Evolutionary conservation across 2,113 vertebrate species (phyloP), one percentile per base, ranked within the genome.

Genomic region (Amphilophus citrinellus): DNA sequence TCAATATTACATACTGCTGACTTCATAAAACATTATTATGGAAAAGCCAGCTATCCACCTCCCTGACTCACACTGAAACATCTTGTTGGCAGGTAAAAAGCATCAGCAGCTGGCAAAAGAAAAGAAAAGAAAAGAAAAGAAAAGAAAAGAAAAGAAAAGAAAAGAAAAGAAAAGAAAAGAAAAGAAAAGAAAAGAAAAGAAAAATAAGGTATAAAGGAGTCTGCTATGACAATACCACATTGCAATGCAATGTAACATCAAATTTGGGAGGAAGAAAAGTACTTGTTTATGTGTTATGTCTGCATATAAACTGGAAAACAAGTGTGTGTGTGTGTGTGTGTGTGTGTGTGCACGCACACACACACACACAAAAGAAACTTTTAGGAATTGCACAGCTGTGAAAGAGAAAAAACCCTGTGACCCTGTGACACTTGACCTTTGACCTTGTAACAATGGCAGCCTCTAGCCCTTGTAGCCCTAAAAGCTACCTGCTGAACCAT

Each of bases 341-440:
- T 30, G 30, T 30, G 3, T 30, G 3, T 30, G 3, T 30, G 3
- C 27, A 30, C 27, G 3, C 27, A 30, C 27, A 30, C 27, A 35
- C 32, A 61, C 32, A 76, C 27, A 30, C 30, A 30, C 30, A 30
- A 3, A 30, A 3, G 4, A 15, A 47, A 44, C 10, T 50, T 66
- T 73, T 1, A 80, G 7, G 60, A 60, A 73, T 56, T 20, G n/a
- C 56, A 57, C 20, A 71, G 27, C 24, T 73, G 44, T 11, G 44
- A 53, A 24, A 71, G 44, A 3, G 0, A 32, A 53, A 50, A 71
- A 15, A 65, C 22, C 37, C 27, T 27, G 22, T 84, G 76, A 85
- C 84, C 77, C 17, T 30, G 8, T 90, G 86, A 93, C 86, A 83
- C 73, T 81, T 87, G 84, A 89, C 82, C 82, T 92, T 79, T 93